Base-by-base conservation (phyloP, 2,113 vertebrate species). In the Periophthalmodon schlosseri region DNA sequence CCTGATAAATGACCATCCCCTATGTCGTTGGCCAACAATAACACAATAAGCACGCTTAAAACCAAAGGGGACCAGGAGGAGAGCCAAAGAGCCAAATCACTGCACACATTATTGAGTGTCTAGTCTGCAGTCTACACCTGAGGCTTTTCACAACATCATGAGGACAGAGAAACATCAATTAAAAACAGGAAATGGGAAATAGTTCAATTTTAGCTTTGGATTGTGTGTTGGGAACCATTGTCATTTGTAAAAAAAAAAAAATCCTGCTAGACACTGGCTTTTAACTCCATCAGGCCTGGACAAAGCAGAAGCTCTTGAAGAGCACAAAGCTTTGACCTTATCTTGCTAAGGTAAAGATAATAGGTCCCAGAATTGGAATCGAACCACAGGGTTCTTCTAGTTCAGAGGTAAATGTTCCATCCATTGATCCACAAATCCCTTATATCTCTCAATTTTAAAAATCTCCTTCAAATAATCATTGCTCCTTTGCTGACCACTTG, bases 181-280 rank as follows among this genome's bases (percentile, higher is more conserved):
- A 66, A 50, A 81, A 46, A 86, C 75, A 76, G 76, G 73, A 70
- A 64, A 70, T 66, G 76, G n/a, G 61, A 64, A 34, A 36, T 9
- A 20, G 18, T 44, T 18, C 60, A 65, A 58, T 39, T 18, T 56
- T 14, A 11, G 24, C 70, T 73, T 70, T 56, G 63, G 60, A 71
- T 74, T 68, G 67, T 82, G 72, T 70, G 47, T n/a, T 2, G 72
- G 73, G 79, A 80, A 81, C 84, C 20, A 47, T 65, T 72, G 69
- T 74, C 86, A 89, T 88, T 92, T 90, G 88, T 68, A 52, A n/a
- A 28, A 28, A 28, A 16, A 65, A 85, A 75, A 64, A n/a, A 39
- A 33, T 18, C 16, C 18, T 20, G 28, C 28, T 15, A 68, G 71
- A 36, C 68, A 34, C 71, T 28, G 47, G 9, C 28, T 63, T 63